Base-by-base conservation (phyloP, 2,113 vertebrate genomes). In the Octodon degus region DNA sequence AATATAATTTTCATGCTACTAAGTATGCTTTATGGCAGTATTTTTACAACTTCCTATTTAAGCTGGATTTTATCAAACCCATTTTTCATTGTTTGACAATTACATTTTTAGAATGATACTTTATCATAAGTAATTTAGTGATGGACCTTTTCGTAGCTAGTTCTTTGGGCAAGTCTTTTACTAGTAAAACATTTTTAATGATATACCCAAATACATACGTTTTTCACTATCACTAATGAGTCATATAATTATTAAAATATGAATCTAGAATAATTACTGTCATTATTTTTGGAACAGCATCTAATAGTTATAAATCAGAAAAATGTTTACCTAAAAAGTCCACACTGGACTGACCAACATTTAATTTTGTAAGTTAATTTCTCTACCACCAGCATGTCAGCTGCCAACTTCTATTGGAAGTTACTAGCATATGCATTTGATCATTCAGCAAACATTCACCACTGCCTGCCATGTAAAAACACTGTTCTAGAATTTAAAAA, bases 311-410 rank as follows among this genome's bases (percentile, higher is more conserved):
- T 53, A 95, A 90, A 90, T 34, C 4, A 63, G 24, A 80, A 87
- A 94, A 85, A 11, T 55, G 1, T 93, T 97, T 95, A 81, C 47
- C 76, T 95, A 53, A 82, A 89, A 65, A 86, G 68, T 77, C 1
- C 1, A 90, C 70, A 60, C 22, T 63, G 20, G 11, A 89, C 20
- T 79, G 34, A 77, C 16, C 60, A 77, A 63, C 53, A 90, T 86
- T 50, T 93, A 82, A 79, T 86, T 91, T 79, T 91, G 40, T 70
- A 80, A 96, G 63, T 86, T 93, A 79, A 84, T 89, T 96, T 80
- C 11, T 53, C 40, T 34, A 80, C 14, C 12, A 89, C 4, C 6
- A 40, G 55, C 7, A 37, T 58, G 13, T 72, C 88, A 19, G 13
- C 58, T 96, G 32, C 30, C 83, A 89, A 94, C 16, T 80, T 95